Evolutionary conservation across 1,140 invertebrate species (phyloP).

Genomic region (Cyrtorhinus lividipennis): DNA sequence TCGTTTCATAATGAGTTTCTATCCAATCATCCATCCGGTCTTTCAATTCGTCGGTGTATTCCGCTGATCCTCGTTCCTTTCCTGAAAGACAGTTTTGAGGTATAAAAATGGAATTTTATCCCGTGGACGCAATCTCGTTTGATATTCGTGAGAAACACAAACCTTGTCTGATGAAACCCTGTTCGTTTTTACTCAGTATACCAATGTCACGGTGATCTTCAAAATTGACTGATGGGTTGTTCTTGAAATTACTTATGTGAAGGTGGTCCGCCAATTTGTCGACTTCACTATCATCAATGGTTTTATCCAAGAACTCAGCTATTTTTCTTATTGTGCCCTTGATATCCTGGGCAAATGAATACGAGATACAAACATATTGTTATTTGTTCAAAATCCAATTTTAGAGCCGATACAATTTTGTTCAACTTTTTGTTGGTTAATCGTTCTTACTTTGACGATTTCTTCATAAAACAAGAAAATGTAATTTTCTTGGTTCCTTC

Average conservation of each 20-base stretch:
- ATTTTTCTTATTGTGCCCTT: constrained; percentile 28
- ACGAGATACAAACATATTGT: too few species aligned
- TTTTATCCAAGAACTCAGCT: constrained; percentile 41
- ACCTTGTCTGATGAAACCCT: constrained; percentile 27
- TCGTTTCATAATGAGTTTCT: constrained; percentile 18
- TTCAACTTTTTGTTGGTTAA: too few species aligned
- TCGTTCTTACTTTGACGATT: constrained; percentile 43
- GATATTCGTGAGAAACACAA: constrained; percentile 1
- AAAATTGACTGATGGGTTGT: constrained; percentile 30
- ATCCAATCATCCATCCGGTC: constrained; percentile 23
- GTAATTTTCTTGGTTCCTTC: constrained; percentile 47
- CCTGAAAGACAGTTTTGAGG: constrained; percentile 18
- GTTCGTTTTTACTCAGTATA: constrained; percentile 22
- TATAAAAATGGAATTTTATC: too few species aligned
- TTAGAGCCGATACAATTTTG: too few species aligned
- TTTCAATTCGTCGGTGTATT: constrained; percentile 22
- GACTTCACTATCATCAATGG: constrained; percentile 35
- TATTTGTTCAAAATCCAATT: too few species aligned
- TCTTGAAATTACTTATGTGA: constrained; percentile 34
- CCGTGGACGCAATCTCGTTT: neutral
- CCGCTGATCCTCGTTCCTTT: constrained; percentile 13
- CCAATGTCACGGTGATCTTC: constrained; percentile 22
- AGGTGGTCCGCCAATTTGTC: constrained; percentile 41
- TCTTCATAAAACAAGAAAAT: constrained; percentile 71
- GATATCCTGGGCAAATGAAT: constrained; percentile 22